phyloP scores from a whole-genome alignment of 2,113 vertebrate species.

The Oplegnathus fasciatus region DNA sequence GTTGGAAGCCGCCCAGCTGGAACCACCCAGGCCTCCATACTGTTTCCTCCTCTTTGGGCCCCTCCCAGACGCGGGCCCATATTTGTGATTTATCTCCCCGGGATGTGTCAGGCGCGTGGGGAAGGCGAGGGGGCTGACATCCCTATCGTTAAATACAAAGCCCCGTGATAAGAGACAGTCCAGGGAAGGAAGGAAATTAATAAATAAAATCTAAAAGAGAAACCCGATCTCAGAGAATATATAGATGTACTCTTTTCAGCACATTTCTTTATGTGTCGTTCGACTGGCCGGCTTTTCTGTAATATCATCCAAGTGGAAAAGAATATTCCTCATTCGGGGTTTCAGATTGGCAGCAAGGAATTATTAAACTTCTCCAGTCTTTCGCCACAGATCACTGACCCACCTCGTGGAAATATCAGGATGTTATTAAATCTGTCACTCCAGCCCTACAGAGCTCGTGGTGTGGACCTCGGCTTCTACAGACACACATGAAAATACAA shows the following conservation, averaged over 20 bases:
- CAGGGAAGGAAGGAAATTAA: slow-evolving; percentile 40
- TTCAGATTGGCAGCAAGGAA: slow-evolving; percentile 40
- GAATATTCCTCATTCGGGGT: background rate
- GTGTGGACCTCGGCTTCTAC: slow-evolving; percentile 14
- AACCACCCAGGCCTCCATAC: slow-evolving; percentile 66
- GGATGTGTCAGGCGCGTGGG: slow-evolving; percentile 73
- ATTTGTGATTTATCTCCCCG: slow-evolving; percentile 74
- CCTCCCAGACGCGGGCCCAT: slow-evolving; percentile 58
- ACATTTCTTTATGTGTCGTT: slow-evolving; percentile 15
- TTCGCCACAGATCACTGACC: slow-evolving; percentile 52
- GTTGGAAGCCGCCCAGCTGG: slow-evolving; percentile 75
- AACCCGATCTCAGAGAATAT: slow-evolving; percentile 24
- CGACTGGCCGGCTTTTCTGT: slow-evolving; percentile 4
- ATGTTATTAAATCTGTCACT: slow-evolving; percentile 70
- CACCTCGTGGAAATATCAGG: slow-evolving; percentile 53
- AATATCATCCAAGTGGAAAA: slow-evolving; percentile 33
- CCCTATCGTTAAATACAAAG: slow-evolving; percentile 54
- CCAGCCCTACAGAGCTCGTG: slow-evolving; percentile 28
- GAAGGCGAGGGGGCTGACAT: slow-evolving; percentile 61
- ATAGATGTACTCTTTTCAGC: slow-evolving; percentile 23
- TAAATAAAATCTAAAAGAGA: slow-evolving; percentile 19
- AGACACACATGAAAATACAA: slow-evolving; percentile 29
- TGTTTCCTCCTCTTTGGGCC: slow-evolving; percentile 61
- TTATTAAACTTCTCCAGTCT: slow-evolving; percentile 60
- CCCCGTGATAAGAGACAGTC: slow-evolving; percentile 65